Evolutionary conservation across 2,797 vertebrate species (phyloP), one percentile per base, ranked within the genome.

Genomic region (Silurus lanzhouensis): DNA sequence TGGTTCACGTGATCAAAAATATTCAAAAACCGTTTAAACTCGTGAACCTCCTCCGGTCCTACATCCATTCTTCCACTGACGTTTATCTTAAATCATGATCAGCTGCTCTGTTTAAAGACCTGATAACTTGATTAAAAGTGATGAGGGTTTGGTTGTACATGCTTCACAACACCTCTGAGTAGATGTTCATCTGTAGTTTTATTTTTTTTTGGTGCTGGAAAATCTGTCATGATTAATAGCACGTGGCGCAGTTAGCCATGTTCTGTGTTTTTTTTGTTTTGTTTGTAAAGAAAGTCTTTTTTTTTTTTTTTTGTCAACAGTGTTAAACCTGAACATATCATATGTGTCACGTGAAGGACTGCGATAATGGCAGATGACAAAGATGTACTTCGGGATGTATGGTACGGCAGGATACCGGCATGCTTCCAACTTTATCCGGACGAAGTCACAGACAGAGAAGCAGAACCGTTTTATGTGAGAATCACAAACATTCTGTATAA

Each of bases 361-460:
- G 94, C 92, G 95, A 97, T 92, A 93, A 99, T 99, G 98, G 97
- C 98, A 98, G 98, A 99, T 98, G 98, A 99, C 95, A 99, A 98
- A 96, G 98, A 99, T 89, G 97, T 99, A 27, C 93, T 99, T 92
- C 97, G 98, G 92, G 97, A 99, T 90, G 98, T 99, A 63, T 99
- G 98, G 98, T 99, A 97, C 90, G 98, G 98, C 71, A 94, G 97
- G 93, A 98, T 99, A 92, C 98, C 98, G 44, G 96, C 98, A 82
- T 98, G 97, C 91, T 99, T 99, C 92, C 97, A 95, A 0, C 91
- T 99, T 58, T 96, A 97, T 93, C 98, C 97, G 91, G 98, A 99
- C 88, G 98, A 99, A 89, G 95, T 96, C 86, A 99, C 97, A 0
- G 98, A 99, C 91, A 96, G 98, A 75, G 98, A 99, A 92, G 97